A percentile compares a stretch with the other conserved stretches of the same genome.
Conservation (phyloP, 2,797 vertebrate species). For the Anguilla megastoma region DNA sequence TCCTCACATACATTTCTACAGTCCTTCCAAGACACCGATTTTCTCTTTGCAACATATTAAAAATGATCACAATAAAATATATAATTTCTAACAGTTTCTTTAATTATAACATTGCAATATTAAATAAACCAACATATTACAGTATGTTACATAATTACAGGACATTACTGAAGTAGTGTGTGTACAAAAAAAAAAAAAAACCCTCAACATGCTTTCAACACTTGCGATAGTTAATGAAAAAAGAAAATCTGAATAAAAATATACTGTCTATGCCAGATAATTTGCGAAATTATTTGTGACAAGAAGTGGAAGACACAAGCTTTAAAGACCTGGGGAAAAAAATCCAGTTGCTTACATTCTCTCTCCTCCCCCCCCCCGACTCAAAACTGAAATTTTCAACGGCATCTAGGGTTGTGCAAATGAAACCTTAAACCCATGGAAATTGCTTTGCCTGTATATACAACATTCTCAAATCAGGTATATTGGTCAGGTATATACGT, state of each 20-base stretch:
- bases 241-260: not conserved
- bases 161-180: slow-evolving; percentile 25
- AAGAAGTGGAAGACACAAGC: slow-evolving; percentile 38
- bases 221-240: slow-evolving; percentile 26
- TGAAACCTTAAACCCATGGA: not conserved
- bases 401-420: not conserved
- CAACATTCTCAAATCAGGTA: not conserved
- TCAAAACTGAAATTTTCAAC: not conserved
- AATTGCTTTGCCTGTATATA: not conserved
- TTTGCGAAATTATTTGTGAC: slow-evolving; percentile 1
- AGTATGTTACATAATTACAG: slow-evolving; percentile 16
- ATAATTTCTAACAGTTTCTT: not conserved
- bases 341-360: slow-evolving; percentile 17
- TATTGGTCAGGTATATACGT: too few relatives aligned
- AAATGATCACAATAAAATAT: slow-evolving; percentile 12
- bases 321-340: slow-evolving; percentile 21
- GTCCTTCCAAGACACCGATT: not conserved
- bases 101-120: slow-evolving; percentile 30
- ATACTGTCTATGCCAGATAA: slow-evolving; percentile 8
- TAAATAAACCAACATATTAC: slow-evolving; percentile 35
- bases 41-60: not conserved
- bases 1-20: not conserved
- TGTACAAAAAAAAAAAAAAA: slow-evolving; percentile 13
- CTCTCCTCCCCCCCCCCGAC: not conserved
- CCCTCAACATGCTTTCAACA: slow-evolving; percentile 22